Evolutionary conservation across 2,888 invertebrate genomes (phyloP).

Genomic region (Hetaerina titia): DNA sequence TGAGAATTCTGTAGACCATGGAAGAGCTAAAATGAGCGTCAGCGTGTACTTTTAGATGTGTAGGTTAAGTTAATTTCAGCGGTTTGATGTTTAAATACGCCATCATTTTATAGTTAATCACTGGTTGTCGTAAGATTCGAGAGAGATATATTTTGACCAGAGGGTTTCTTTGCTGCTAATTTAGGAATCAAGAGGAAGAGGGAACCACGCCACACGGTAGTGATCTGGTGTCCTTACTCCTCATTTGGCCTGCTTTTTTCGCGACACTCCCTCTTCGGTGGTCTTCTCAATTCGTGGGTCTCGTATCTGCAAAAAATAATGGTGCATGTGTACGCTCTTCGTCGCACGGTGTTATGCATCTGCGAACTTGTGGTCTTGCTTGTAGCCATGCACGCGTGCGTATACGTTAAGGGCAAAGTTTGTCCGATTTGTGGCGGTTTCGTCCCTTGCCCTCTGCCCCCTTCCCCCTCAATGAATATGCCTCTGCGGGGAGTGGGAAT

Average conservation of each 20-base stretch:
- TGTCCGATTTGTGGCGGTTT: neutral
- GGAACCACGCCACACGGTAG: neutral
- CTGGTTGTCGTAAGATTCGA: too few species aligned
- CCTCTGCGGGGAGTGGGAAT: neutral
- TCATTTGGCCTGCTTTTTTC: neutral
- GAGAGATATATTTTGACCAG: too few species aligned
- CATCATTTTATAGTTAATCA: too few species aligned
- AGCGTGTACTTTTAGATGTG: too few species aligned
- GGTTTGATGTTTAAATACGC: too few species aligned
- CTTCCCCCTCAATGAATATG: neutral
- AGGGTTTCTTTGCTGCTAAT: too few species aligned
- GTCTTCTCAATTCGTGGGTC: neutral
- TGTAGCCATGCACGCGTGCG: neutral
- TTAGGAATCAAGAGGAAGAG: neutral
- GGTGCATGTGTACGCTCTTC: neutral
- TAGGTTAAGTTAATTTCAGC: too few species aligned
- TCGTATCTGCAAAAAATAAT: neutral
- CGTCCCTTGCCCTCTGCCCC: neutral
- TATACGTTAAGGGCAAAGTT: neutral
- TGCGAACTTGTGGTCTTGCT: neutral
- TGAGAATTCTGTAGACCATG: too few species aligned
- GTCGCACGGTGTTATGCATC: slow-evolving; percentile 3
- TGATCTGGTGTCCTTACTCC: neutral
- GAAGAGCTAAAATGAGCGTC: too few species aligned
- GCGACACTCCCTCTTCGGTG: neutral